Conservation (phyloP, 2,797 vertebrate species). For the Sebastes taczanowskii region DNA sequence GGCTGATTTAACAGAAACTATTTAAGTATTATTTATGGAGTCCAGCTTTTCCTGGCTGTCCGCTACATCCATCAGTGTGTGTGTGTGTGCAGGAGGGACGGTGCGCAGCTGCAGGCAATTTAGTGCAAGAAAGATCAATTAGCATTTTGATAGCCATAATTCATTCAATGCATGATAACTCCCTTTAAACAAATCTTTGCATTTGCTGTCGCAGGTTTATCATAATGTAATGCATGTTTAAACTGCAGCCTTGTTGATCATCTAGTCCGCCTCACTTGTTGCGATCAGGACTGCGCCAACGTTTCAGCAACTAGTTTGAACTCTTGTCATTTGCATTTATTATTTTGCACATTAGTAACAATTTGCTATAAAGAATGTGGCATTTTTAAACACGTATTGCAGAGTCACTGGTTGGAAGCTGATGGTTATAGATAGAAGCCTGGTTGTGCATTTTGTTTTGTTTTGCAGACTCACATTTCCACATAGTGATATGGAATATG, state of each 20-base stretch:
- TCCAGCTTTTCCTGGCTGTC: neutral
- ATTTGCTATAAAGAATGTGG: neutral
- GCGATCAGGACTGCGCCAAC: conserved; percentile 19
- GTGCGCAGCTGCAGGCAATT: conserved; percentile 41
- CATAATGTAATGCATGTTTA: conserved; percentile 1
- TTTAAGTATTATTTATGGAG: conserved; percentile 16
- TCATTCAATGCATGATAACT: conserved; percentile 22
- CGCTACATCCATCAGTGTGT: neutral
- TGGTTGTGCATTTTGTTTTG: neutral
- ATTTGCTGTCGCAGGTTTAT: neutral
- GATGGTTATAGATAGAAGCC: neutral
- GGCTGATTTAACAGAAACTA: conserved; percentile 7
- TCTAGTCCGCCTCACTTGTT: conserved; percentile 52
- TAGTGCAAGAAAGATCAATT: conserved; percentile 32
- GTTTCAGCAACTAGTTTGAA: conserved; percentile 6
- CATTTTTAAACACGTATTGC: neutral
- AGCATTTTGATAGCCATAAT: conserved; percentile 27
- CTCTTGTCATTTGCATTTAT: neutral
- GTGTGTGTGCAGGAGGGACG: neutral
- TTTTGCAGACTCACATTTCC: neutral
- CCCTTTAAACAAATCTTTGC: conserved; percentile 42
- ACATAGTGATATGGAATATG: too few species aligned
- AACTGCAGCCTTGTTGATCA: conserved; percentile 25
- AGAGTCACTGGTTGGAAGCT: neutral
- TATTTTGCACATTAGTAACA: neutral